Base-by-base conservation (phyloP, 2,797 vertebrate species). In the Capromys pilorides region DNA sequence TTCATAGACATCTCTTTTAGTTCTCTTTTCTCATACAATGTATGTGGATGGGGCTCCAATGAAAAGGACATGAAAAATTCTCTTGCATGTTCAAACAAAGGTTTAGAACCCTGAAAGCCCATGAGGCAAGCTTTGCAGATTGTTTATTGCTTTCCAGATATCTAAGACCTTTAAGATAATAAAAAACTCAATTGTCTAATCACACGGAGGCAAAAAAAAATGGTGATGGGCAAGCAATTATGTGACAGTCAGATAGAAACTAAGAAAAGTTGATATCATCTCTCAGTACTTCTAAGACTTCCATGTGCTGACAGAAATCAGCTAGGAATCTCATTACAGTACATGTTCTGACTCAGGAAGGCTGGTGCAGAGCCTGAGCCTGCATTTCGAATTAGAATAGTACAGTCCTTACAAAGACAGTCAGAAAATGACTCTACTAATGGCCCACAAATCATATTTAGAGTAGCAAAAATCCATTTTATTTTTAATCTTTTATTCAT, bases 11-110 rank as follows among this genome's bases (percentile, higher is more conserved):
- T 67, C 71, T 61, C 13, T 86, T 28, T 45, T 26, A 83, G 91
- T 59, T 93, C 16, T 84, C 41, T 88, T 90, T 82, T 79, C n/a
- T 59, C 80, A 41, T 91, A 92, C 36, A 81, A 75, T 28, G 86
- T 90, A 79, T 59, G 6, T 73, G 39, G 61, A 31, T 26, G 21
- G 36, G 11, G 21, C 33, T 77, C 5, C 7, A 59, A n/a, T 24
- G 6, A 6, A 88, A 61, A 64, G 6, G 21, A 12, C 54, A 62
- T 80, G 45, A 87, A 95, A 95, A 96, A 36, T 51, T 54, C 33
- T 86, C 22, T 51, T 18, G 36, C 13, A 64, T 18, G 51, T 57
- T 87, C 45, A 62, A 86, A 61, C 14, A 64, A 86, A 18, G 49
- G 67, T 31, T 67, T 12, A 80, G 8, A 49, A 62, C 12, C 41